Percentiles rank a stretch among this genome's conserved stretches.
Evolutionary conservation across 2,888 invertebrate species (phyloP).

Genomic region (Ormyrus nitidulus): DNA sequence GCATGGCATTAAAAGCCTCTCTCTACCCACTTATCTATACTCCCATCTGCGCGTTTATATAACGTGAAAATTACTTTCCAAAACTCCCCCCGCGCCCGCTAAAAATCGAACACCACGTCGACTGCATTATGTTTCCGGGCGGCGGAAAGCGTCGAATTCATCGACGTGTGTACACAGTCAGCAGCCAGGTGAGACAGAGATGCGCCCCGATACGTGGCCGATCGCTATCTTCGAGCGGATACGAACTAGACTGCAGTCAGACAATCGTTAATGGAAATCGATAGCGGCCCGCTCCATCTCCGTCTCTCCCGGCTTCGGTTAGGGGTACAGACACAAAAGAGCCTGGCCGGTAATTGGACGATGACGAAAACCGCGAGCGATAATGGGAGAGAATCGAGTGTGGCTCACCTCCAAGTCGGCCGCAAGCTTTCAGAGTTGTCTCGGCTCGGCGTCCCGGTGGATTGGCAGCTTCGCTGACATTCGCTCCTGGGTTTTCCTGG

Average conservation of each 20-base stretch:
- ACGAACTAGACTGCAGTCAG: conserved; percentile 46
- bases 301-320: background rate
- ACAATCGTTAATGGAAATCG: conserved; percentile 45
- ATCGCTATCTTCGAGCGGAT: conserved; percentile 42
- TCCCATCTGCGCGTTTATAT: too few relatives aligned
- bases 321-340: too few relatives aligned
- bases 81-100: too few relatives aligned
- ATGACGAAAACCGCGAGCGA: conserved; percentile 13
- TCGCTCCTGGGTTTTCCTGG: background rate
- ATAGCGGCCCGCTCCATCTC: conserved; percentile 4
- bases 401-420: conserved; percentile 50
- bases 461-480: conserved; percentile 16
- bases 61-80: too few relatives aligned
- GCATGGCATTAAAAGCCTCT: too few relatives aligned
- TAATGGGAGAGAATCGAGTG: background rate
- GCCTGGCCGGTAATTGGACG: conserved; percentile 11
- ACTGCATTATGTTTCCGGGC: too few relatives aligned
- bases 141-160: too few relatives aligned
- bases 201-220: conserved; percentile 7
- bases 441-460: background rate
- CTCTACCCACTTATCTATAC: too few relatives aligned
- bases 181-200: background rate
- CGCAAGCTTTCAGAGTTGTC: conserved; percentile 22
- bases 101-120: too few relatives aligned
- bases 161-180: too few relatives aligned